Conservation (phyloP, 1,140 invertebrate species). For the Penaeus chinensis region DNA sequence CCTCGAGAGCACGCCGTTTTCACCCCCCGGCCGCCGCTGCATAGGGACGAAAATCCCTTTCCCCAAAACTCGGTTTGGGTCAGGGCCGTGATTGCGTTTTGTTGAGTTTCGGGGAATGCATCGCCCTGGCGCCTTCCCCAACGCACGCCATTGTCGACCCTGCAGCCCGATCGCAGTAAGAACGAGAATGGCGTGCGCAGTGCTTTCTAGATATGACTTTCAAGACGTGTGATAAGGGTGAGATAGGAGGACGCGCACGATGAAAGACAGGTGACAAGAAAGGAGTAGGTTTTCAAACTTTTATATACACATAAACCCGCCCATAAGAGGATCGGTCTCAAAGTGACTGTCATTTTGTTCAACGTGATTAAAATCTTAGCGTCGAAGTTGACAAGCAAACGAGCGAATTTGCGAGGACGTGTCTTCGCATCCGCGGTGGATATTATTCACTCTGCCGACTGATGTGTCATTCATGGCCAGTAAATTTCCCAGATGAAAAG, state of each 20-base stretch:
- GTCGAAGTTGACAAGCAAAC: constrained; percentile 8
- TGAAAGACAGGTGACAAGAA: constrained; percentile 43
- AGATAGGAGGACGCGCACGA: constrained; percentile 27
- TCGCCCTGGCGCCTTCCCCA: background rate
- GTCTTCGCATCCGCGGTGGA: no score
- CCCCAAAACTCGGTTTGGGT: constrained; percentile 1
- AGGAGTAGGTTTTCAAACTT: constrained; percentile 41
- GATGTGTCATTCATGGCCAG: no score
- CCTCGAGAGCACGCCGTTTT: background rate
- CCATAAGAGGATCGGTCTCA: no score
- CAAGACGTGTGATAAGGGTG: background rate
- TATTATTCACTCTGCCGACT: no score
- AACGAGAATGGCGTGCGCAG: background rate
- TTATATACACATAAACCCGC: constrained; percentile 43
- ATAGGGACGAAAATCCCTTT: background rate
- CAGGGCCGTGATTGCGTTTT: constrained; percentile 26
- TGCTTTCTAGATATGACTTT: background rate
- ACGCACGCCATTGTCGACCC: background rate
- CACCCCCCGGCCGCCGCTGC: background rate
- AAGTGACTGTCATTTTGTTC: constrained; percentile 20
- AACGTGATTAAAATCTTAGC: constrained; percentile 17
- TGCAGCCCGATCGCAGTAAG: background rate
- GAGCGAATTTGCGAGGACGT: no score
- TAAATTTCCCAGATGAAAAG: no score
- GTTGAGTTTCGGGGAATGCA: background rate